These are phyloP conservation scores for Sciurus vulgaris DNA, from an alignment of 2,797 vertebrate genomes.

Conservation along the genomic window DNA sequence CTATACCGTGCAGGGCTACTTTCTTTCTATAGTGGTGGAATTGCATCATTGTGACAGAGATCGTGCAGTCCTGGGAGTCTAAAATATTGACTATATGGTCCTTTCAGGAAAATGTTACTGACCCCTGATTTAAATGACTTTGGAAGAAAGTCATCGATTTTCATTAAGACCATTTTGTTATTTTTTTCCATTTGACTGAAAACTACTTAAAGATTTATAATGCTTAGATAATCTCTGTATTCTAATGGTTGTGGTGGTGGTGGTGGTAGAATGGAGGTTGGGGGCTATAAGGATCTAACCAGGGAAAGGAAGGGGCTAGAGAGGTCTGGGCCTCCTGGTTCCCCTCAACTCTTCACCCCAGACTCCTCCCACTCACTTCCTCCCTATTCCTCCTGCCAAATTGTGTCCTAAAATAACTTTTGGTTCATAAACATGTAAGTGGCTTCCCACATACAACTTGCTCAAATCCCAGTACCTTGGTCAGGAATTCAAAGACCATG, in stretches of 20 bases:
- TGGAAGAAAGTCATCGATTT: conserved; percentile 47
- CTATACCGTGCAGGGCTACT: neutral
- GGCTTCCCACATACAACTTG: neutral
- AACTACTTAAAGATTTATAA: neutral
- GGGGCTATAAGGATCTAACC: neutral
- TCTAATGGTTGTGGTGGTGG: neutral
- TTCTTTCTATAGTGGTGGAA: neutral
- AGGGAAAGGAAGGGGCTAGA: neutral
- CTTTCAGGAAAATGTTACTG: conserved; percentile 21
- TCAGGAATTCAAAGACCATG: conserved; percentile 40
- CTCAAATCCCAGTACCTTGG: neutral
- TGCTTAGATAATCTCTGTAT: neutral
- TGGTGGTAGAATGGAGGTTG: neutral
- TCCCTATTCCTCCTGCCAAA: conserved; percentile 61
- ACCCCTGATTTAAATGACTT: neutral
- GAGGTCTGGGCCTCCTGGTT: neutral
- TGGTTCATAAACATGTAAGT: conserved; percentile 42
- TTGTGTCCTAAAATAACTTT: conserved; percentile 60
- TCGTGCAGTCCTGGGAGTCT: neutral
- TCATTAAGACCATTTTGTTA: neutral
- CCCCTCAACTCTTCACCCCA: neutral
- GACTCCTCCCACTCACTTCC: conserved; percentile 22
- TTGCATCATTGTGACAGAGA: neutral
- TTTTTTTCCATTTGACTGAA: conserved; percentile 36
- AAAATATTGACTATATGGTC: neutral